Evolutionary conservation across 2,888 invertebrate genomes (phyloP), one percentile per base, ranked within the genome.

Genomic region (Pandemis corylana): DNA sequence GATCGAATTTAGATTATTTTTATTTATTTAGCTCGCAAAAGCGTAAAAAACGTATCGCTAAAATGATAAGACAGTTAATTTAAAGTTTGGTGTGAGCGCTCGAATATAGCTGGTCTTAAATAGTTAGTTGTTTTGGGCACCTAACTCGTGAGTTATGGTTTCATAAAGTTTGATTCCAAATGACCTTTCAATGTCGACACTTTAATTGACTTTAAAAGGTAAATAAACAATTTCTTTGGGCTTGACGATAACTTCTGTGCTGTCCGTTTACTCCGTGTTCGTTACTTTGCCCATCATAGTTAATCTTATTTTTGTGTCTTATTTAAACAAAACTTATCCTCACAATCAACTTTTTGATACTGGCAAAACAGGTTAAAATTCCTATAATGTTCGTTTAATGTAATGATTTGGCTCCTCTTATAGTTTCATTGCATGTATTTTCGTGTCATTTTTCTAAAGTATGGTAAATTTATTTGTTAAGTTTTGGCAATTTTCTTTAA

Each of bases 171-270:
- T 59, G 12, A 68, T 59, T 56, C 7, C 15, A 36, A 67, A 67
- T 74, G 75, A 75, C 76, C 76, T 76, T 76, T 76, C 76, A 67
- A 74, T 76, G 76, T 76, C 76, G 53, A 59, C 53, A 65, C 56
- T 68, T 51, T 66, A 66, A 75, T 62, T 73, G 66, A 53, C 20
- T 67, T 53, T 15, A 56, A 59, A 70, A 75, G 70, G 74, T 70
- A 75, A 75, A 75, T 65, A 71, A 69, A 70, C 61, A 44, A 42
- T 61, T 42, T 51, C 61, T 51, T 49, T 4, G 13, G 5, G 13
- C 49, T 74, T 64, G 10, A 15, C 9, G 36, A 6, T 51, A 62
- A 41, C 46, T 73, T 68, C 13, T 59, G 64, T 51, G 15, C 15
- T 69, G 69, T 61, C 64, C 56, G 2, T 20, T 20, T 56, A 20